A percentile compares a stretch with the other conserved stretches of the same genome.
These are phyloP conservation scores for Centropus bengalensis DNA, from an alignment of 2,113 vertebrate genomes.

Conservation along the genomic window DNA sequence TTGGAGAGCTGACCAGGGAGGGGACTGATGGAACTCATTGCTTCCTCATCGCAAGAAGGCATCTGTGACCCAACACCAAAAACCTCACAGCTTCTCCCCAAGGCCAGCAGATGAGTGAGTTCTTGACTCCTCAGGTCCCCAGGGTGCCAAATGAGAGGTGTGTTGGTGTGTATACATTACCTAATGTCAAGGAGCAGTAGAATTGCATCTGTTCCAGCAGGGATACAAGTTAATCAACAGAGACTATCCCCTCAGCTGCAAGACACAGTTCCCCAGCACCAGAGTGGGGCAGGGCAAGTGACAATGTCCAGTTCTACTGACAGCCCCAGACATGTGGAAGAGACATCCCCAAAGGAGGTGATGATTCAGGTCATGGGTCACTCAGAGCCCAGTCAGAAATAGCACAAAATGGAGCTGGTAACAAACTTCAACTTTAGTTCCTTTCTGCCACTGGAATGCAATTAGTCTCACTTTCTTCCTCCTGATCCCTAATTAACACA, in stretches of 20 bases:
- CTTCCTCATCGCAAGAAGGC: neutral
- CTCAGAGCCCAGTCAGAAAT: neutral
- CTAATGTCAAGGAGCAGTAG: neutral
- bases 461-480: neutral
- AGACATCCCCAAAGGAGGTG: neutral
- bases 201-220: neutral
- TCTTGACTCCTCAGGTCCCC: neutral
- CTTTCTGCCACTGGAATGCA: neutral
- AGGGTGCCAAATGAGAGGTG: neutral
- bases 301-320: neutral
- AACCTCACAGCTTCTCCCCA: neutral
- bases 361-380: neutral
- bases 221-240: neutral
- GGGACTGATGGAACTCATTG: accelerated
- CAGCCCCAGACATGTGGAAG: neutral
- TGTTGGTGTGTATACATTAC: neutral
- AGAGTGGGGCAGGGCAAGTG: neutral
- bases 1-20: neutral
- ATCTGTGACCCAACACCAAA: neutral
- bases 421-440: neutral
- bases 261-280: neutral
- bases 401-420: neutral
- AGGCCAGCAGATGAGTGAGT: accelerated
- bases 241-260: neutral
- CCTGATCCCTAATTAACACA: neutral